Evolutionary conservation across 2,888 invertebrate genomes (phyloP), one percentile per base, ranked within the genome.

Genomic region (Cheilosia impressa): DNA sequence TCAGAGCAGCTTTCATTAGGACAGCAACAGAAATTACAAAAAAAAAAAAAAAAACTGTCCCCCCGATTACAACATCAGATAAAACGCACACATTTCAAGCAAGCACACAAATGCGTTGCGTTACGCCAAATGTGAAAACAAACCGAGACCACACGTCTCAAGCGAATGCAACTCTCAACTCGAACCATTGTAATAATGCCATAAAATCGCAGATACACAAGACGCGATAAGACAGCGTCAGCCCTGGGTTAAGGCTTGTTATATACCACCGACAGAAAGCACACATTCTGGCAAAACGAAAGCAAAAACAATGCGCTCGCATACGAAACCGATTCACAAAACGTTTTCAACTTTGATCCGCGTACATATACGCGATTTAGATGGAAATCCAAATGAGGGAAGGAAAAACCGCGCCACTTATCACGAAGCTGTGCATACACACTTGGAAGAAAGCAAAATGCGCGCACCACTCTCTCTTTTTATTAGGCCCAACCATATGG

Each of bases 311-410:
- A 24, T 41, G 6, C 41, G 7, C 34, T 17, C 77, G 69, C 75
- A 57, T 65, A 85, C 76, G 71, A 72, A 68, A 72, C 71, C 81
- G 85, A 81, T 77, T 77, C 81, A 85, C 85, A 85, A 85, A 85
- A 85, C 81, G 81, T 85, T 85, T 85, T 85, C 85, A 85, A 85
- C 85, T 85, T 85, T 85, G 85, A 85, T 85, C 85, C 57, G 76
- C 76, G 47, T 55, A 75, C 84, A 71, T 84, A 47, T 65, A 65
- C 72, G 68, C 72, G 43, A 50, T 82, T 82, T 72, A 83, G 82
- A 83, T 83, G 72, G 55, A 72, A 78, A 83, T 83, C 72, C 78
- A 34, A 71, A 47, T 58, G 50, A 17, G n/a, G 50, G 24, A 71
- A 24, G 24, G n/a, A 60, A 71, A 79, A 79, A 60, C 47, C 73